phyloP scores from a whole-genome alignment of 2,797 vertebrate species.

The Micromesistius poutassou region DNA sequence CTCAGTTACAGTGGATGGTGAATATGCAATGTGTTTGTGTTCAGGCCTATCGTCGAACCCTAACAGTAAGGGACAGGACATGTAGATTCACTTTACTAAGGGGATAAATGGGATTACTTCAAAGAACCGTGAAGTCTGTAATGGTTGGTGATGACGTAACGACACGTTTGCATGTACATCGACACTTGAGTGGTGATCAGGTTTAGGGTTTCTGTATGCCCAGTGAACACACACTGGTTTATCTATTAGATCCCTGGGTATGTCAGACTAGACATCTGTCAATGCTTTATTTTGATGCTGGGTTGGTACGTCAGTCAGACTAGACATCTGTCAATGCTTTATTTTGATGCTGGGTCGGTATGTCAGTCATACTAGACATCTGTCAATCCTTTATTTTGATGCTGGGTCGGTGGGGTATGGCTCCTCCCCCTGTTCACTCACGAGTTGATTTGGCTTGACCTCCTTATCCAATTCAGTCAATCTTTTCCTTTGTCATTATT shows the following conservation, averaged over 20 bases:
- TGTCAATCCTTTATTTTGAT: constrained; percentile 53
- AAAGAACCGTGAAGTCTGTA: not conserved
- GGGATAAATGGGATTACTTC: not conserved
- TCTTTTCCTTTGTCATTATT: constrained; percentile 28
- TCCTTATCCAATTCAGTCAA: constrained; percentile 49
- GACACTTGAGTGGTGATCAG: not conserved
- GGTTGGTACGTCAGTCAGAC: constrained; percentile 29
- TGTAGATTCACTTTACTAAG: not conserved
- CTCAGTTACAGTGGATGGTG: not conserved
- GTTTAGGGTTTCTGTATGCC: not conserved
- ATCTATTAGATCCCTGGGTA: not conserved
- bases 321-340: constrained; percentile 54
- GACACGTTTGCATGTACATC: not conserved
- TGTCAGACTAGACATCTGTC: constrained; percentile 57
- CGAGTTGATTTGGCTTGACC: constrained; percentile 57
- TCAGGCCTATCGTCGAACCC: not conserved
- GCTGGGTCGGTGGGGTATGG: constrained; percentile 43
- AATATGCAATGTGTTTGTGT: not conserved
- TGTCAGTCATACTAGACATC: constrained; percentile 46
- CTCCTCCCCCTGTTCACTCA: not conserved
- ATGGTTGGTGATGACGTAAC: not conserved
- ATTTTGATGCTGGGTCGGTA: constrained; percentile 41
- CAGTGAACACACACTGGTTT: not conserved
- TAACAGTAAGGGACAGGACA: not conserved
- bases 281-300: constrained; percentile 34